phyloP scores from a whole-genome alignment of 2,888 invertebrate species.

The Hirtodrosophila cameraria region DNA sequence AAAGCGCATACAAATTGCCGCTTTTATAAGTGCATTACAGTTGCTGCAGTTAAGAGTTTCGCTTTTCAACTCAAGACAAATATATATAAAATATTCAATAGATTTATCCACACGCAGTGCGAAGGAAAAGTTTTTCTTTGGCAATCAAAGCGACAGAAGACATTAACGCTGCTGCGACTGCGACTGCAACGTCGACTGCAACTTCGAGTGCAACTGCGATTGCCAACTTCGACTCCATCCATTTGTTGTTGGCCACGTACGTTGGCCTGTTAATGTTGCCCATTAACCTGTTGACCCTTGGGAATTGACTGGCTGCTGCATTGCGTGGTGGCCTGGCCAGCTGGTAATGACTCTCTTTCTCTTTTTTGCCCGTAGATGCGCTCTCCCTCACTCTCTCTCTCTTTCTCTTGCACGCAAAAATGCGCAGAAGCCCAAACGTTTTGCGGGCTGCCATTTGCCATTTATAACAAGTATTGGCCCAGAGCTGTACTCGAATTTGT shows the following conservation, averaged over 20 bases:
- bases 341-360: conserved; percentile 71
- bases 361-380: conserved; percentile 10
- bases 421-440: conserved; percentile 77
- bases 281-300: conserved; percentile 75
- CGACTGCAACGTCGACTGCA: not conserved
- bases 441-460: conserved; percentile 59
- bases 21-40: conserved; percentile 61
- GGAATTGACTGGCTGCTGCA: conserved; percentile 50
- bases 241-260: conserved; percentile 55
- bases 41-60: conserved; percentile 47
- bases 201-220: not conserved
- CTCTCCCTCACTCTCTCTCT: conserved; percentile 21
- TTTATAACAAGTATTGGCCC: conserved; percentile 67
- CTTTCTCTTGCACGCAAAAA: conserved; percentile 77
- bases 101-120: conserved; percentile 58
- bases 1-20: conserved; percentile 75
- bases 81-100: conserved; percentile 37
- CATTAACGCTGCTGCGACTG: conserved; percentile 43
- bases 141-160: conserved; percentile 71
- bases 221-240: not conserved
- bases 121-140: conserved; percentile 56
- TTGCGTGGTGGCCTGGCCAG: conserved; percentile 75
- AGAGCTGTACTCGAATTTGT: conserved; percentile 64
- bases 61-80: conserved; percentile 25
- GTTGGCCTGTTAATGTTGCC: conserved; percentile 79